A percentile compares a stretch with the other conserved stretches of the same genome.
These are phyloP conservation scores for Myiotriccus ornatus DNA, from an alignment of 2,797 vertebrate genomes.

Conservation along the genomic window DNA sequence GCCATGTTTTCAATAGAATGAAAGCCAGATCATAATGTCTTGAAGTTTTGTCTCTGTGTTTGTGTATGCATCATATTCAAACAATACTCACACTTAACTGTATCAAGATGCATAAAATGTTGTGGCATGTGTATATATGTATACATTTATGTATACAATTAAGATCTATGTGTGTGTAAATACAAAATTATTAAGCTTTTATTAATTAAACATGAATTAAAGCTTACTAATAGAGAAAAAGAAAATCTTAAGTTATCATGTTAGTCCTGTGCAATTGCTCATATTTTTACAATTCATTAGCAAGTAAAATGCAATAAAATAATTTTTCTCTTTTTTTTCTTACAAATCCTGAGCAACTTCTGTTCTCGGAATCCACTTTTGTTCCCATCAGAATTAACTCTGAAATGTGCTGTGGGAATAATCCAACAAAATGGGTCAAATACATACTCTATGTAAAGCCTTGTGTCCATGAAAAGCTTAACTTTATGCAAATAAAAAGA, in stretches of 20 bases:
- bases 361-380: background rate
- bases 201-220: background rate
- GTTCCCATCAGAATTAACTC: background rate
- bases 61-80: background rate
- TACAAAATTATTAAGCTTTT: background rate
- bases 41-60: background rate
- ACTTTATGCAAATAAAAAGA: background rate
- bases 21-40: background rate
- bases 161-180: background rate
- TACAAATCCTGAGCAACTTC: background rate
- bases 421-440: background rate
- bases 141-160: background rate
- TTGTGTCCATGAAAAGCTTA: background rate
- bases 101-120: background rate
- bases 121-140: rapidly evolving
- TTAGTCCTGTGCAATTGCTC: background rate
- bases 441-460: background rate
- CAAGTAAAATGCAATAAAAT: background rate
- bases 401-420: background rate
- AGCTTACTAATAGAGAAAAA: background rate
- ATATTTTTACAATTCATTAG: background rate
- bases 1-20: background rate
- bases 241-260: background rate
- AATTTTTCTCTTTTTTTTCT: background rate
- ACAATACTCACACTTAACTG: background rate